Evolutionary conservation across 2,797 vertebrate genomes (phyloP).

Genomic region (Philypnodon macrostomus): DNA sequence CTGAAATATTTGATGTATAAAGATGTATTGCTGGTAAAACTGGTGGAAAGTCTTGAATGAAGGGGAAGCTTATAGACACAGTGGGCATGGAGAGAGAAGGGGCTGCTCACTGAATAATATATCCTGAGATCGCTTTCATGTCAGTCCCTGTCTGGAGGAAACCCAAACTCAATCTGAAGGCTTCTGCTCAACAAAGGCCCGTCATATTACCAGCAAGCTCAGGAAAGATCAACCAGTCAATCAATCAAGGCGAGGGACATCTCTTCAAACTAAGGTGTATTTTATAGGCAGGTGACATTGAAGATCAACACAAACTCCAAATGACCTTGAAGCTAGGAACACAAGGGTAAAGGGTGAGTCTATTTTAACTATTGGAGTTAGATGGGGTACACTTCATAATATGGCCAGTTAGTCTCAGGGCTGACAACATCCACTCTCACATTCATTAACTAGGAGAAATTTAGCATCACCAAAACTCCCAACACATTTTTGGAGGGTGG

Average conservation of each 20-base stretch:
- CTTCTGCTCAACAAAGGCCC: slow-evolving; percentile 43
- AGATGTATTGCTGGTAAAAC: no score
- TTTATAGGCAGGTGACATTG: slow-evolving; percentile 39
- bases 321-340: no score
- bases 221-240: slow-evolving; percentile 39
- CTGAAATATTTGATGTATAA: no score
- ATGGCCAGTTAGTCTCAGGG: no score
- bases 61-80: slow-evolving; percentile 17
- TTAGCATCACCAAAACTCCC: no score
- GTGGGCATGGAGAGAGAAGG: slow-evolving; percentile 3
- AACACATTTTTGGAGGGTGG: no score
- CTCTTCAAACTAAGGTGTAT: slow-evolving; percentile 59
- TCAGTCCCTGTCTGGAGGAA: slow-evolving; percentile 45
- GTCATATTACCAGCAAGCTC: slow-evolving; percentile 52
- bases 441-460: no score
- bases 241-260: slow-evolving; percentile 45
- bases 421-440: no score
- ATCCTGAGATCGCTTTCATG: slow-evolving; percentile 59
- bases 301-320: slow-evolving; percentile 17
- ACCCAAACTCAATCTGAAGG: slow-evolving; percentile 48
- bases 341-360: no score
- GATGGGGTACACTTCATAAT: no score
- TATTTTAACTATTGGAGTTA: no score
- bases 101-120: slow-evolving; percentile 58
- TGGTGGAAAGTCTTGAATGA: no score